A percentile compares a stretch with the other conserved stretches of the same genome.
Conservation (phyloP, 2,888 invertebrate genomes). For the Drosophila multiciliata region DNA sequence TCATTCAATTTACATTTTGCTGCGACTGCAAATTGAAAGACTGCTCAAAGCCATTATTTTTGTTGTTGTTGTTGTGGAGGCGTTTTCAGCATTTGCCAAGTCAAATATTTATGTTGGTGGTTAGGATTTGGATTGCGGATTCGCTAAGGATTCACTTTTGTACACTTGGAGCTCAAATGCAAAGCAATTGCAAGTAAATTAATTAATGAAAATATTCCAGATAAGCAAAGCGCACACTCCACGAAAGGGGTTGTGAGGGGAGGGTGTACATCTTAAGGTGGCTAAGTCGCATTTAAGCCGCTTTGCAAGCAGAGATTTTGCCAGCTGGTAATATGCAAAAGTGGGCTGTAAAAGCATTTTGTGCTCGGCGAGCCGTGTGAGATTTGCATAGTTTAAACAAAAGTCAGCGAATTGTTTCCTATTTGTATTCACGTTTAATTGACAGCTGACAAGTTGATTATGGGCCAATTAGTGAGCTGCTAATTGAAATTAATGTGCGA, state of each 20-base stretch:
- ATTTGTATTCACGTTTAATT: constrained; percentile 51
- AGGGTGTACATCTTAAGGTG: constrained; percentile 31
- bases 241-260: not conserved
- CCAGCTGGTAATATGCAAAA: constrained; percentile 25
- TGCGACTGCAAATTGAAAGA: constrained; percentile 55
- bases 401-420: constrained; percentile 23
- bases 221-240: constrained; percentile 20
- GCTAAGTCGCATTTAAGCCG: constrained; percentile 60
- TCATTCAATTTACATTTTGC: constrained; percentile 58
- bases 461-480: constrained; percentile 53
- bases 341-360: not conserved
- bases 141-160: constrained; percentile 17
- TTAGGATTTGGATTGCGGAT: constrained; percentile 34
- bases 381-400: constrained; percentile 42
- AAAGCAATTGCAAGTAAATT: constrained; percentile 65
- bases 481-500: constrained; percentile 65
- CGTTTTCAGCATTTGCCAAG: constrained; percentile 49
- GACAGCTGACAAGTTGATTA: constrained; percentile 72
- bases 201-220: constrained; percentile 67
- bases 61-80: constrained; percentile 14
- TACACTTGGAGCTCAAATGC: constrained; percentile 28
- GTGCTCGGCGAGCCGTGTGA: constrained; percentile 9
- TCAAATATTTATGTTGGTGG: constrained; percentile 68
- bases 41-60: constrained; percentile 14
- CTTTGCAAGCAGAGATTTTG: constrained; percentile 39